A percentile compares a stretch with the other conserved stretches of the same genome.
phyloP scores from a whole-genome alignment of 2,888 invertebrate genomes.

The Romanomermis culicivorax region DNA sequence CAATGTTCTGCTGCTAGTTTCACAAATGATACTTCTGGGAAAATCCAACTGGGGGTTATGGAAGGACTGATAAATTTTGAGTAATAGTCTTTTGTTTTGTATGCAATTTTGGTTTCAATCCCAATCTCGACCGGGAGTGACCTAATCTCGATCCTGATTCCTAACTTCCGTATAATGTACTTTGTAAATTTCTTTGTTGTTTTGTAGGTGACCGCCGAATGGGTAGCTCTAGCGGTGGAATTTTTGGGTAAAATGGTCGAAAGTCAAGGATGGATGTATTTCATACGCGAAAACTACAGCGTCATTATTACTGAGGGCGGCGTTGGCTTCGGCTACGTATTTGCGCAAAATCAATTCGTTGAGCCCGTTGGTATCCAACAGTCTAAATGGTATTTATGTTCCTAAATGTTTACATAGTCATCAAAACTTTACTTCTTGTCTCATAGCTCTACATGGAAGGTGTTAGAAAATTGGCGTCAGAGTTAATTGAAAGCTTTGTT shows the following conservation, averaged over 20 bases:
- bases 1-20: too few relatives aligned
- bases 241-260: not conserved
- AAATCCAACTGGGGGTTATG: too few relatives aligned
- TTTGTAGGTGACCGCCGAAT: not conserved
- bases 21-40: too few relatives aligned
- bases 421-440: too few relatives aligned
- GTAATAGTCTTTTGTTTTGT: too few relatives aligned
- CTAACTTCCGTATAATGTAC: not conserved
- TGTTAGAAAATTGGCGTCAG: too few relatives aligned
- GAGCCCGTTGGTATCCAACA: not conserved
- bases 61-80: too few relatives aligned
- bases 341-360: not conserved
- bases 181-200: not conserved
- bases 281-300: conserved; percentile 1
- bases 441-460: too few relatives aligned
- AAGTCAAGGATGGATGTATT: conserved; percentile 3
- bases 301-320: conserved; percentile 1
- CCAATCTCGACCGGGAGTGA: too few relatives aligned
- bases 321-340: conserved; percentile 3
- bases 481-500: too few relatives aligned
- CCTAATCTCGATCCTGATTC: not conserved
- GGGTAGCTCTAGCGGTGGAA: conserved; percentile 2
- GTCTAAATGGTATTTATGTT: not conserved
- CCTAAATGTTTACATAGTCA: too few relatives aligned
- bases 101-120: too few relatives aligned